Evolutionary conservation across 1,140 invertebrate species (phyloP).

Genomic region (Elymnias hypermnestra): DNA sequence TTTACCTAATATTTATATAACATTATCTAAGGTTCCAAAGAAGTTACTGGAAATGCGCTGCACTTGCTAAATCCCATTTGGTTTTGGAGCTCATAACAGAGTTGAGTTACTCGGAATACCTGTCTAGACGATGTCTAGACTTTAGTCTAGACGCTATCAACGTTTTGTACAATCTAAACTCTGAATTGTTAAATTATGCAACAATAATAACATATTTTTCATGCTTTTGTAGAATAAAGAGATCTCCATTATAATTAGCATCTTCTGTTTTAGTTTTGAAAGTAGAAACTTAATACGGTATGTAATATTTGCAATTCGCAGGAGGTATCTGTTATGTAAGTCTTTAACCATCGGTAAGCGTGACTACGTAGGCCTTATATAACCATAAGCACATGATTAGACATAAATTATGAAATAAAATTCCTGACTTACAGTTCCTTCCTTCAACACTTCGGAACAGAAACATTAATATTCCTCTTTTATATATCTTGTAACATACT

Average conservation of each 20-base stretch:
- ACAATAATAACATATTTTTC: slow-evolving; percentile 18
- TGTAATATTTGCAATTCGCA: slow-evolving; percentile 19
- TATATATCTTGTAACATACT: too few species aligned
- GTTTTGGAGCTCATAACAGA: slow-evolving; percentile 53
- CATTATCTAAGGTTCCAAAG: too few species aligned
- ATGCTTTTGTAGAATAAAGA: slow-evolving; percentile 11
- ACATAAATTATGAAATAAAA: too few species aligned
- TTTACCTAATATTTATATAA: slow-evolving; percentile 10
- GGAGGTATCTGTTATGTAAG: slow-evolving; percentile 25
- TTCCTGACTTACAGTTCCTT: too few species aligned
- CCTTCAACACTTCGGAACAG: too few species aligned
- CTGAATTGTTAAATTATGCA: slow-evolving; percentile 22
- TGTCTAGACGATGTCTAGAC: slow-evolving; percentile 73
- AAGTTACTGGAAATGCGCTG: slow-evolving; percentile 9
- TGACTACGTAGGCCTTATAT: slow-evolving; percentile 17
- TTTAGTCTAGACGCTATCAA: slow-evolving; percentile 64
- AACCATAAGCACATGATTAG: too few species aligned
- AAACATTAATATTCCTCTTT: too few species aligned
- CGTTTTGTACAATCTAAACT: slow-evolving; percentile 53
- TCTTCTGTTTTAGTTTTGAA: slow-evolving; percentile 14
- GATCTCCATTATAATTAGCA: neutral
- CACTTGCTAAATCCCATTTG: slow-evolving; percentile 31
- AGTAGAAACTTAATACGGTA: slow-evolving; percentile 19
- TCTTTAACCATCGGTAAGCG: slow-evolving; percentile 13
- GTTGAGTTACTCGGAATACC: slow-evolving; percentile 60